Evolutionary conservation across 2,797 vertebrate species (phyloP), one percentile per base, ranked within the genome.

Genomic region (Rhadinocentrus ornatus): DNA sequence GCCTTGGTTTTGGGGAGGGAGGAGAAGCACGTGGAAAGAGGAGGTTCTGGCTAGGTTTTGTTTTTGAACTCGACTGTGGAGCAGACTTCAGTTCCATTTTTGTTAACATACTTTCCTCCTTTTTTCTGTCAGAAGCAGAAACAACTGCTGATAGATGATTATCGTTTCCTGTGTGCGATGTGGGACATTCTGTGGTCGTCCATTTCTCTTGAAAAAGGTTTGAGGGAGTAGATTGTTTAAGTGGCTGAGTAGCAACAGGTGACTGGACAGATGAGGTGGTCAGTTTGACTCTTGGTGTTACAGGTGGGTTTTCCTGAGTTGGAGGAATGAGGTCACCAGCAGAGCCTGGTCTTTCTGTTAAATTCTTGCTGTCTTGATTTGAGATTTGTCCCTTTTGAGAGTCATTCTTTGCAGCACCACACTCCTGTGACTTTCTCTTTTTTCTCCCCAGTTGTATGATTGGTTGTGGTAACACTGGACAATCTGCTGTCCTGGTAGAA

Each of bases 251-350:
- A 20, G 77, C 68, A 32, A 86, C 70, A 29, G 91, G 90, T 0
- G 86, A 88, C 18, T 85, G 93, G 59, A 92, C 77, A 37, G 93
- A 89, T 2, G 91, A 86, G 37, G 93, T 89, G 64, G 88, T 89
- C 66, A 89, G 89, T 89, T 93, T 94, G 50, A 92, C 76, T 77
- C 73, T 89, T 29, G 93, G 93, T 11, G 95, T 93, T 60, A 92
- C 90, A 27, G 92, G 89, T 1, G 93, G 78, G 4, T 78, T 85
- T 50, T 89, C 86, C 13, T 94, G 95, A 9, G 96, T 96, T 31
- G 96, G 95, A 81, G 96, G 96, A 74, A 96, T 86, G 37, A 95
- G 84, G 4, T 91, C 93, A 1, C 85, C 91, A 27, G 84, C 91
- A 1, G 73, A 90, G 10, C 86, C 88, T 35, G 82, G 84, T 73